Evolutionary conservation across 64 coral and sea anemone genomes (phyloP), one percentile per base, ranked within the genome.

Genomic region (Anthopleura sola): DNA sequence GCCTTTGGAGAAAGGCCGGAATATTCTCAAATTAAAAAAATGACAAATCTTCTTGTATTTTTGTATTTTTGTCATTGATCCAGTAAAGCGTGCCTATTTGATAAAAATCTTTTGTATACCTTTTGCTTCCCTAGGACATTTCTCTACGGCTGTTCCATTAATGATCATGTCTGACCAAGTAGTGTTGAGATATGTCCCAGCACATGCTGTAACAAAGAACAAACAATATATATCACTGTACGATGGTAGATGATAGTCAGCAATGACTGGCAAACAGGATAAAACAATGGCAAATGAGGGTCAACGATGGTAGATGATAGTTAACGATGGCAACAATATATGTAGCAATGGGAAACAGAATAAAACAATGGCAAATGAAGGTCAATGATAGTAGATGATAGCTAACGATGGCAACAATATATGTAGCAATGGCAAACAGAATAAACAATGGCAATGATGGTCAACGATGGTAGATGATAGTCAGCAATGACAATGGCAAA

Each of bases 61-160:
- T n/a, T n/a, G n/a, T n/a, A n/a, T n/a, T n/a, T n/a, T n/a, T n/a
- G n/a, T n/a, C n/a, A n/a, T n/a, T n/a, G n/a, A n/a, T n/a, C n/a
- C n/a, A n/a, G n/a, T n/a, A n/a, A 53, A 53, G 50, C 6, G 16
- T 24, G 58, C 19, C 23, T 3, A n/a, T 26, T 62, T 21, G 24
- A n/a, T 24, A 2, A 26, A 26, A 69, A 34, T 33, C 8, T 11
- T n/a, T 78, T 40, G 19, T 23, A 17, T 21, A 91, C 89, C 89
- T 91, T 68, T 76, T 2, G 57, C 75, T 81, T 75, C 83, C 32
- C 89, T 91, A 28, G 89, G 89, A 86, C 89, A 91, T 31, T 55
- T 37, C 39, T 60, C 71, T 1, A 85, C 17, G 36, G 46, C 84
- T n/a, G 74, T 79, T 20, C 78, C 75, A 23, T 40, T 82, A 29